phyloP scores from a whole-genome alignment of 2,113 vertebrate genomes.

The Ranitomeya variabilis region DNA sequence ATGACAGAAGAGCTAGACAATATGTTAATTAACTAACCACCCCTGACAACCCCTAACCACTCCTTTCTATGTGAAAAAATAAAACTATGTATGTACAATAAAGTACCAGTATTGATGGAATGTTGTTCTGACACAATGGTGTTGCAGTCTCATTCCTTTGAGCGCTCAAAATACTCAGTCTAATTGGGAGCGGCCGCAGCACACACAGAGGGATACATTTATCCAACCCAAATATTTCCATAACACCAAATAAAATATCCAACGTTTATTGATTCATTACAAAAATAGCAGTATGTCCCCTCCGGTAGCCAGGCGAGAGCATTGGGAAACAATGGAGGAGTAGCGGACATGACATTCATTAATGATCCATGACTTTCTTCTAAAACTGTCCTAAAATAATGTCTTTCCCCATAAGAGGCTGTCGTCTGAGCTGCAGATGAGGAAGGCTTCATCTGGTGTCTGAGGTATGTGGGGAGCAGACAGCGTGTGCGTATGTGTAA shows the following conservation, averaged over 20 bases:
- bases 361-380: not conserved
- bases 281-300: slow-evolving; percentile 9
- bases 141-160: no score
- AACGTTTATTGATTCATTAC: slow-evolving; percentile 34
- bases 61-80: no score
- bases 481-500: not conserved
- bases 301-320: not conserved
- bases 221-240: no score
- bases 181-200: no score
- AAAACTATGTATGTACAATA: no score
- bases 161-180: no score
- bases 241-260: slow-evolving; percentile 31
- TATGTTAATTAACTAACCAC: no score
- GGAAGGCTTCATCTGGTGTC: slow-evolving; percentile 1
- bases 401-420: not conserved
- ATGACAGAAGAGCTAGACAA: no score
- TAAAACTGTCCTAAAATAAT: not conserved
- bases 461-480: not conserved
- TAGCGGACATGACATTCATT: not conserved
- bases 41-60: no score
- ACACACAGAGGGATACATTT: no score
- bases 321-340: not conserved
- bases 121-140: no score
- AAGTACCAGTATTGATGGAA: no score
- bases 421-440: not conserved